phyloP scores from a whole-genome alignment of 2,797 vertebrate species.

The Cossypha niveicapilla region DNA sequence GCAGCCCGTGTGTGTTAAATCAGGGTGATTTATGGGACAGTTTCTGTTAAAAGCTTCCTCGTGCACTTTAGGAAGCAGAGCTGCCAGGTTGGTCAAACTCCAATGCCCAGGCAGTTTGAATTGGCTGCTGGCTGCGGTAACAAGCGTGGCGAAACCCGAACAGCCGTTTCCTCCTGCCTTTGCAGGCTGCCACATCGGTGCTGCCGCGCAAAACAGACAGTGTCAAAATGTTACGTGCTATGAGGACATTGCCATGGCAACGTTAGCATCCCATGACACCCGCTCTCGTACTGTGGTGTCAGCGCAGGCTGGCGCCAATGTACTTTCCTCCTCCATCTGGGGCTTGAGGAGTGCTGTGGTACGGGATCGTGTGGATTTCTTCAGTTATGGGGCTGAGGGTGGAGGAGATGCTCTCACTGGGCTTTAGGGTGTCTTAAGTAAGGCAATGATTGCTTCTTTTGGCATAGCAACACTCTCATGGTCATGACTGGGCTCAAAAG shows the following conservation, averaged over 20 bases:
- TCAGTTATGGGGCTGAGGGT: not conserved
- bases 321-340: conserved; percentile 7
- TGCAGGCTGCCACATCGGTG: conserved; percentile 10
- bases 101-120: conserved; percentile 1
- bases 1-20: not conserved
- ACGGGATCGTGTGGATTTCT: not conserved
- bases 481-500: not conserved
- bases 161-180: not conserved
- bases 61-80: not conserved
- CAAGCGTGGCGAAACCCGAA: not conserved
- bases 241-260: conserved; percentile 67
- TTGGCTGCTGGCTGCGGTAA: conserved; percentile 5
- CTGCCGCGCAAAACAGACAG: conserved; percentile 20
- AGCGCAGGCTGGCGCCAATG: not conserved
- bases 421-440: not conserved
- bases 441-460: not conserved
- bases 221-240: conserved; percentile 45
- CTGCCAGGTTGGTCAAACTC: conserved; percentile 40
- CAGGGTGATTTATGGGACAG: conserved; percentile 21
- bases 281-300: not conserved
- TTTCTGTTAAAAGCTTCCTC: conserved; percentile 34
- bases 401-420: not conserved
- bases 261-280: conserved; percentile 52
- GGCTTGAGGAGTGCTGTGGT: not conserved
- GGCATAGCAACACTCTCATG: not conserved